phyloP scores from a whole-genome alignment of 1,140 invertebrate species.

The Phymastichus coffea region DNA sequence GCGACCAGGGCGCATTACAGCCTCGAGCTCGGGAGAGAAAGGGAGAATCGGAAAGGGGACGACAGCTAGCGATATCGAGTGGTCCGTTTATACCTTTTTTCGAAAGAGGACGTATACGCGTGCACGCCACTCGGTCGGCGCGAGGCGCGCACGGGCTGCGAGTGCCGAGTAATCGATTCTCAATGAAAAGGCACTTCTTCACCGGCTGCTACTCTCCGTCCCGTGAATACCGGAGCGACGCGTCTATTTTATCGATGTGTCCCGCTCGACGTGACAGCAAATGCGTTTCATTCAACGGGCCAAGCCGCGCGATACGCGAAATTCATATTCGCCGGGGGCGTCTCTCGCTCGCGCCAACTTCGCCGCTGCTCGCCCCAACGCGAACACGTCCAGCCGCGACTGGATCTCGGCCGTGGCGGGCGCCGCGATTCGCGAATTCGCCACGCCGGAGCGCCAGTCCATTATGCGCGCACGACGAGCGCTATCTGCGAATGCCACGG shows the following conservation, averaged over 20 bases:
- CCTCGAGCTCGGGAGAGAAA: too few species aligned
- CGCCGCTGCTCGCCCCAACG: too few species aligned
- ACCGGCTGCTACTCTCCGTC: constrained; percentile 25
- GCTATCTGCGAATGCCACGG: too few species aligned
- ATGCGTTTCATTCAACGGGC: constrained; percentile 7
- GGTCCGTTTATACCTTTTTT: not conserved
- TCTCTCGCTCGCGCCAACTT: constrained; percentile 13
- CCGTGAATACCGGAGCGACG: constrained; percentile 33
- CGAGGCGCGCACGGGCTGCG: not conserved
- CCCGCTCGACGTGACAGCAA: constrained; percentile 17
- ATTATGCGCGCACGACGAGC: too few species aligned
- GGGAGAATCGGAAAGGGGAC: not conserved
- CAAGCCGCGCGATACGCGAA: constrained; percentile 27
- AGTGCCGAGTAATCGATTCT: constrained; percentile 30
- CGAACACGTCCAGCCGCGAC: not conserved
- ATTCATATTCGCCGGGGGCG: constrained; percentile 33
- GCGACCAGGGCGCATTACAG: too few species aligned
- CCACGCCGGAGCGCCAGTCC: too few species aligned
- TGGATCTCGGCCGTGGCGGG: too few species aligned
- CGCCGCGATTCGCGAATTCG: too few species aligned
- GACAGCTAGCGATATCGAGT: not conserved
- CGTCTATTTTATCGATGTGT: constrained; percentile 24
- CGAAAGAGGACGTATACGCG: not conserved
- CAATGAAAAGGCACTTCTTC: constrained; percentile 34
- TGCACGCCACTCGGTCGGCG: not conserved